Conservation (phyloP, 2,113 vertebrate genomes). For the Amia ocellicauda region DNA sequence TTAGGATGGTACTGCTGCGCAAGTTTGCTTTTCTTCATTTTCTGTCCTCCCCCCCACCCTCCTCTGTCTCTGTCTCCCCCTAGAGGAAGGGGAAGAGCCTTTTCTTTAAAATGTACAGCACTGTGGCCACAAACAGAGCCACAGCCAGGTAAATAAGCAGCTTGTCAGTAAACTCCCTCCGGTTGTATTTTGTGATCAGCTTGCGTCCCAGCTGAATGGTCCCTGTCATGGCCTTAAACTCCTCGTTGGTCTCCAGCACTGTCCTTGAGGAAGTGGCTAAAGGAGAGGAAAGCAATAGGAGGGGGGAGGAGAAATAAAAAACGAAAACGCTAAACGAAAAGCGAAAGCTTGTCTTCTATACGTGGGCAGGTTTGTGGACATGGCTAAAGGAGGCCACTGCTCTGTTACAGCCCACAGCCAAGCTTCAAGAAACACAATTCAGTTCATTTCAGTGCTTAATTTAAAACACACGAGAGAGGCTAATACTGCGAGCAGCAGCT, state of each 20-base stretch:
- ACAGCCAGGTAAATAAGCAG: slow-evolving; percentile 93
- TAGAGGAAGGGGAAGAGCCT: slow-evolving; percentile 90
- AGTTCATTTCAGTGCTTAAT: no score
- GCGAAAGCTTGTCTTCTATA: no score
- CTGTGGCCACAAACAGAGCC: slow-evolving; percentile 89
- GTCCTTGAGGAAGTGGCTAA: slow-evolving; percentile 90
- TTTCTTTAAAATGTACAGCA: slow-evolving; percentile 96
- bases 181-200: slow-evolving; percentile 96
- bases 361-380: no score
- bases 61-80: slow-evolving; percentile 25
- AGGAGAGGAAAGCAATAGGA: slow-evolving; percentile 31
- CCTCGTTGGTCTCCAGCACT: slow-evolving; percentile 88
- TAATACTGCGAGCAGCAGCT: no score
- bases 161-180: slow-evolving; percentile 91
- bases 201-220: slow-evolving; percentile 93
- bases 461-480: no score
- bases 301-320: no score
- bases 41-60: no score
- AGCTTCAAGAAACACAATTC: no score
- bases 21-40: no score
- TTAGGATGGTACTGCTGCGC: not conserved
- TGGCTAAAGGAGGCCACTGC: no score
- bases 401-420: no score
- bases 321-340: not conserved
- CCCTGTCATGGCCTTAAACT: slow-evolving; percentile 95